Evolutionary conservation across 2,797 vertebrate species (phyloP), one percentile per base, ranked within the genome.

Genomic region (Arremon brunneinucha): DNA sequence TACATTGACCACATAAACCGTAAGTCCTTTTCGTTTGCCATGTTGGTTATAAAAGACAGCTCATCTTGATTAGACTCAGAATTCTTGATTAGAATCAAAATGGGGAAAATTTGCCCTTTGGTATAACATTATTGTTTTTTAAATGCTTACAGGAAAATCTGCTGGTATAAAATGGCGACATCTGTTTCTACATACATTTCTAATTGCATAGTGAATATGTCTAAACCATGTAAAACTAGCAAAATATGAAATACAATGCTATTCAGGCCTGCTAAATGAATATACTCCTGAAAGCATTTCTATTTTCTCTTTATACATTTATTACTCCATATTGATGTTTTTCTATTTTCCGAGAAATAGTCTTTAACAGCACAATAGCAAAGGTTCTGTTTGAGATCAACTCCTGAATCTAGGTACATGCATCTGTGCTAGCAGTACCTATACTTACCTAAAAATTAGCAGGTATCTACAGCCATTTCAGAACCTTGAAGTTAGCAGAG

Each of bases 1-100:
- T 98, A 98, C 75, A 98, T 98, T 28, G 98, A 98, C 95, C 98
- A 98, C 93, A 64, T 98, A 93, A 98, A 98, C 95, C 98, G 98
- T 98, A 97, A 98, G 98, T 98, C 47, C 60, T 88, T 78, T 83
- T 62, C 22, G 3, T 94, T 81, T 65, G 50, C 70, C 57, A 3
- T 57, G 44, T 49, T 64, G 57, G 15, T 88, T 84, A 35, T 74
- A 49, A 64, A 69, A 89, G 63, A 67, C 17, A 3, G 21, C 23
- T 74, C 9, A 32, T 76, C 81, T 37, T 72, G 30, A 53, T 83
- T 78, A 89, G 72, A 69, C 37, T 63, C 20, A 39, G 50, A 76
- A 63, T 34, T 57, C 37, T 64, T 57, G 17, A 35, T 72, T 53
- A 60, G 13, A 79, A 76, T 94, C 57, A 74, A 86, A 82, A 85